A percentile compares a stretch with the other conserved stretches of the same genome.
These are phyloP conservation scores for Muraenolepis orangiensis DNA, from an alignment of 2,797 vertebrate genomes.

Conservation along the genomic window DNA sequence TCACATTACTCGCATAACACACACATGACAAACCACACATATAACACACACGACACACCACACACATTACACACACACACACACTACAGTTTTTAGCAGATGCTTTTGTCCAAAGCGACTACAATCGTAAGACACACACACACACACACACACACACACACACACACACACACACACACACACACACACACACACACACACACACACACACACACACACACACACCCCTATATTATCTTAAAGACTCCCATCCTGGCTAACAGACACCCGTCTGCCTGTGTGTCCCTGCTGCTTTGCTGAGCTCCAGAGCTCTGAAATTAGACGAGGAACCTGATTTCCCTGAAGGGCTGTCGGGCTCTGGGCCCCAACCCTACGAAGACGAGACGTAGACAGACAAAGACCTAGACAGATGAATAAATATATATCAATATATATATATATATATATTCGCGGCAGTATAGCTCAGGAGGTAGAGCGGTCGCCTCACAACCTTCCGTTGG, in stretches of 20 bases:
- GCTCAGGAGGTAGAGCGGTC: too few species aligned
- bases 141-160: not conserved
- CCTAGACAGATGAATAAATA: not conserved
- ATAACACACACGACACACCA: too few species aligned
- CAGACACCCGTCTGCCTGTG: not conserved
- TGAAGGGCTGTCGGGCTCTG: not conserved
- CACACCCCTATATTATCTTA: not conserved
- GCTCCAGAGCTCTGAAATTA: conserved; percentile 1
- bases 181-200: not conserved
- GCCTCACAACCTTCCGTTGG: too few species aligned
- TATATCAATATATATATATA: not conserved
- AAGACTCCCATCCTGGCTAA: not conserved
- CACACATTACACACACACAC: too few species aligned
- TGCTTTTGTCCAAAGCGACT: too few species aligned
- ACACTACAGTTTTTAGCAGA: too few species aligned
- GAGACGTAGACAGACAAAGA: not conserved
- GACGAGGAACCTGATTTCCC: not conserved
- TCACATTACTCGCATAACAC: too few species aligned
- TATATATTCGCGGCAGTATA: too few species aligned
- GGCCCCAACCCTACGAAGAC: not conserved
- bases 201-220: not conserved
- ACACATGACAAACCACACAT: too few species aligned
- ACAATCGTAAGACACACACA: too few species aligned
- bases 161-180: not conserved
- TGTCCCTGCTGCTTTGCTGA: not conserved